Evolutionary conservation across 2,113 vertebrate species (phyloP).

Genomic region (Megaceryle maxima): DNA sequence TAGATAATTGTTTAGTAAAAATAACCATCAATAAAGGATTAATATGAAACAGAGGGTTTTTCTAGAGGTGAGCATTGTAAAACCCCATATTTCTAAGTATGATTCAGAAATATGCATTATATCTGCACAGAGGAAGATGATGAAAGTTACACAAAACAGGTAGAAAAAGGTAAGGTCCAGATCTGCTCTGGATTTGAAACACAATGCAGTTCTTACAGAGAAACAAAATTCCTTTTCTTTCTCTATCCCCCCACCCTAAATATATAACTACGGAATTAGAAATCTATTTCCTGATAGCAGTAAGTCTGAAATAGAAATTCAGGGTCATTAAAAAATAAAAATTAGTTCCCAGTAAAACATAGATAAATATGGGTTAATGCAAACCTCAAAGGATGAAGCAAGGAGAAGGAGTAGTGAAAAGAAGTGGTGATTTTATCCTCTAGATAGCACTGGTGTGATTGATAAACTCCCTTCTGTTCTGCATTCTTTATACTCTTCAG

Average conservation of each 20-base stretch:
- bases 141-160: not conserved
- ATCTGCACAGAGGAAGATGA: rapidly evolving
- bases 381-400: not conserved
- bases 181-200: not conserved
- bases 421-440: not conserved
- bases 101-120: not conserved
- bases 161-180: not conserved
- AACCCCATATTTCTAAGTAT: not conserved
- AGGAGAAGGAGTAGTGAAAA: not conserved
- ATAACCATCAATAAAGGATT: not conserved
- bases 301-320: not conserved
- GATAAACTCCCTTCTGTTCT: not conserved
- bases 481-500: not conserved
- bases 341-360: not conserved
- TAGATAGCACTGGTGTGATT: not conserved
- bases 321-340: not conserved
- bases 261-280: not conserved
- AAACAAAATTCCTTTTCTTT: not conserved
- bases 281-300: not conserved
- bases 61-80: not conserved
- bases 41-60: not conserved
- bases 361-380: not conserved
- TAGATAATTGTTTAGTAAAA: not conserved
- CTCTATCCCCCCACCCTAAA: not conserved
- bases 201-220: not conserved